Evolutionary conservation across 2,888 invertebrate genomes (phyloP).

Genomic region (Agonopterix alstromeriana): DNA sequence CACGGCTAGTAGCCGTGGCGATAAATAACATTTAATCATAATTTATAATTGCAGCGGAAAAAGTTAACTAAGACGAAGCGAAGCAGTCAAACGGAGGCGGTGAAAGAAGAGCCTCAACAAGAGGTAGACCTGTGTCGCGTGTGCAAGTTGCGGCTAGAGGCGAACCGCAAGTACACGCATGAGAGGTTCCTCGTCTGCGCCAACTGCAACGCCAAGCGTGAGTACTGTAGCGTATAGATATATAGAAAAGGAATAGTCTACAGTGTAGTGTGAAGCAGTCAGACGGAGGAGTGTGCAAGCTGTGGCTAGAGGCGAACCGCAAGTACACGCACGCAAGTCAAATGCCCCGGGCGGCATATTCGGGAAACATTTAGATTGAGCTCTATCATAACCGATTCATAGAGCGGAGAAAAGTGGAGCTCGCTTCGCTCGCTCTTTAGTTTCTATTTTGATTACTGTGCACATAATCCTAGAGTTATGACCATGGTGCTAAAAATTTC

Average conservation of each 20-base stretch:
- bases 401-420: no score
- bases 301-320: neutral
- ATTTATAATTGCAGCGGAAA: conserved; percentile 43
- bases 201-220: conserved; percentile 75
- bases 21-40: no score
- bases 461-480: no score
- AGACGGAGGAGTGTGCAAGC: neutral
- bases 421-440: no score
- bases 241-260: neutral
- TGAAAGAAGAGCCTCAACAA: conserved; percentile 20
- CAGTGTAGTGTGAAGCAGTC: no score
- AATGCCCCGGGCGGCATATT: no score
- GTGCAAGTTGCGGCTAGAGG: conserved; percentile 74
- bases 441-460: no score
- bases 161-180: conserved; percentile 75
- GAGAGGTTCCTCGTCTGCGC: conserved; percentile 79
- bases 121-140: conserved; percentile 73
- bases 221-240: conserved; percentile 15
- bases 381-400: no score
- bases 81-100: conserved; percentile 42
- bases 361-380: no score
- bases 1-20: no score
- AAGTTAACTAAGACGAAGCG: conserved; percentile 60
- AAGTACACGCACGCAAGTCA: neutral
- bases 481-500: no score